These are phyloP conservation scores for Pomacea canaliculata DNA, from an alignment of 2,888 invertebrate species.

Conservation along the genomic window DNA sequence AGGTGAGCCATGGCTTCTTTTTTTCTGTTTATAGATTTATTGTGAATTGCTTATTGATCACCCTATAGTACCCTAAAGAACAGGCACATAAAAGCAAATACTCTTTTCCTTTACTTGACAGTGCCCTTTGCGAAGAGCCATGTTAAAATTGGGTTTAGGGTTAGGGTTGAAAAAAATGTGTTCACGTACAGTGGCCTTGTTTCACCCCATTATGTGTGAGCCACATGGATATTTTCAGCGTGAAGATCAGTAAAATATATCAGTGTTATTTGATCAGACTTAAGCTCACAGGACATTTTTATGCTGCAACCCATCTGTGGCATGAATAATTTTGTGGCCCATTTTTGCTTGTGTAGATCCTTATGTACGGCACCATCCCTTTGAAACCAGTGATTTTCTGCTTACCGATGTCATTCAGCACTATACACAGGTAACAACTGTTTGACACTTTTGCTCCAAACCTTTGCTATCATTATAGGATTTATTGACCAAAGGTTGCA, in stretches of 20 bases:
- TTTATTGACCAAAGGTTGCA: not conserved
- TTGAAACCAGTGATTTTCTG: conserved; percentile 90
- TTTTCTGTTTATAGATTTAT: conserved; percentile 10
- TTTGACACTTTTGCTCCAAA: not conserved
- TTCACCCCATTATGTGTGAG: too few relatives aligned
- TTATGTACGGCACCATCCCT: conserved; percentile 87
- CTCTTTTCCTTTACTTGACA: not conserved
- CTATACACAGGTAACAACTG: conserved; percentile 51
- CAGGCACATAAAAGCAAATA: not conserved
- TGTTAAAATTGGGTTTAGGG: too few relatives aligned
- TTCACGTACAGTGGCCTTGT: too few relatives aligned
- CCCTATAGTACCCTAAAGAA: not conserved
- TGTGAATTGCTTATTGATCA: not conserved
- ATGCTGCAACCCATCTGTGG: too few relatives aligned
- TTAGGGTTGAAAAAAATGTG: too few relatives aligned
- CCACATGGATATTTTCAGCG: too few relatives aligned
- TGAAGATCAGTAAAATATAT: too few relatives aligned
- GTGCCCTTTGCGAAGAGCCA: not conserved
- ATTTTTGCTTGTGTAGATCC: conserved; percentile 74
- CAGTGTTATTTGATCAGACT: too few relatives aligned
- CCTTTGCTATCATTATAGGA: not conserved
- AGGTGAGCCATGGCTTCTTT: conserved; percentile 51
- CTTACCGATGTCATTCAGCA: conserved; percentile 79
- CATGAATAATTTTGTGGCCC: too few relatives aligned
- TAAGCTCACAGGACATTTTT: too few relatives aligned